Evolutionary conservation across 2,113 vertebrate genomes (phyloP), one percentile per base, ranked within the genome.

Genomic region (Campylomormyrus numenius): DNA sequence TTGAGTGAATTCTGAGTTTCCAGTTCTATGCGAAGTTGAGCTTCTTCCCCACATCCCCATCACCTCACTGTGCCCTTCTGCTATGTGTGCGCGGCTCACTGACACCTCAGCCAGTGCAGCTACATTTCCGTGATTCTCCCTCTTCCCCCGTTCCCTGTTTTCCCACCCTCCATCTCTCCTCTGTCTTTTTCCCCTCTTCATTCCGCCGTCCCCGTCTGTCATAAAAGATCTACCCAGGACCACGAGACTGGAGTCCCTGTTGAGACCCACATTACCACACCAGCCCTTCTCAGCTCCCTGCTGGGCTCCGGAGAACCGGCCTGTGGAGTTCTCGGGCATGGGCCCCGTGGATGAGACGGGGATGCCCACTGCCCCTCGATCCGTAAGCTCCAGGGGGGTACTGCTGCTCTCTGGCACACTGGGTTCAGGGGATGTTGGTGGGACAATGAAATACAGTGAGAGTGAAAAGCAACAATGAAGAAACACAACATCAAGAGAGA

Each of bases 321-420:
- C 97, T 90, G 96, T 99, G 92, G 98, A 98, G 92, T 99, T 97
- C 84, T 96, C 97, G 0, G 98, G 98, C 89, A 98, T 98, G 27
- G 98, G 98, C 46, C 98, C 98, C 0, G 97, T 98, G 95, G 98
- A 99, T 3, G 97, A 99, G 94, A 97, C 96, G 0, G 98, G 98
- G 91, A 98, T 99, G 98, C 98, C 98, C n/a, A 97, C 98, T 0
- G 98, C 98, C 13, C 97, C 98, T 0, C 97, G 98, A 96, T 98
- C 98, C 6, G 98, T 99, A 94, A 98, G 62, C 62, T 66, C 17
- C 52, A 19, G 52, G 52, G 11, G 49, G 52, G 17, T 53, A 6
- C 21, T 21, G 52, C 52, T 19, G 52, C 52, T 21, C 5, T 19
- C 52, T 53, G 52, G 19, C 52, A 53, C 17, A 19, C 52, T 53